A percentile compares a stretch with the other conserved stretches of the same genome.
Conservation (phyloP, 2,113 vertebrate species). For the Lamprologus sp. region DNA sequence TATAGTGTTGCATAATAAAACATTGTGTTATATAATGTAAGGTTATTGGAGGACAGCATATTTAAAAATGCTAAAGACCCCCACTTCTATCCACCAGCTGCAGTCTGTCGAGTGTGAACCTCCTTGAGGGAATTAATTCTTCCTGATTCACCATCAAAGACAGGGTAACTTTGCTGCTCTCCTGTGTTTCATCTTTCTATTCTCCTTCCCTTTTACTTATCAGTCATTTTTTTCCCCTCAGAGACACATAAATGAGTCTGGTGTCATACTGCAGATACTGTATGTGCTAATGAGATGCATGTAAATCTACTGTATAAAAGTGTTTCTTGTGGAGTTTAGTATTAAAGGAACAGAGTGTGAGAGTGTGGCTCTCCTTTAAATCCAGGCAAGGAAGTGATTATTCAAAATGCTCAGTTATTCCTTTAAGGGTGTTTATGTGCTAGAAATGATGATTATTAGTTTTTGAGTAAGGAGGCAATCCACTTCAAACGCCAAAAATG, state of each 20-base stretch:
- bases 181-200: neutral
- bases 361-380: neutral
- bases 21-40: neutral
- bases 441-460: neutral
- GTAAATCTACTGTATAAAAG: neutral
- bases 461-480: neutral
- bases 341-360: neutral
- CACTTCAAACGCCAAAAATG: neutral
- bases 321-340: neutral
- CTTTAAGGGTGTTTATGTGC: neutral
- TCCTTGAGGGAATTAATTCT: conserved; percentile 16
- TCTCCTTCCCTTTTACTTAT: neutral
- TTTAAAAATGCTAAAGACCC: neutral
- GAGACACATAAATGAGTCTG: neutral
- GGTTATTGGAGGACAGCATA: neutral
- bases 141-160: conserved; percentile 20
- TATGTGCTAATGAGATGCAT: neutral
- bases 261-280: neutral
- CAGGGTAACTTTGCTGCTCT: neutral
- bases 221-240: neutral
- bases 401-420: neutral
- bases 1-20: neutral
- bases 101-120: conserved; percentile 5
- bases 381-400: neutral
- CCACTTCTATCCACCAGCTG: conserved; percentile 2